phyloP scores from a whole-genome alignment of 2,113 vertebrate genomes.

The Tachuris rubrigastra region DNA sequence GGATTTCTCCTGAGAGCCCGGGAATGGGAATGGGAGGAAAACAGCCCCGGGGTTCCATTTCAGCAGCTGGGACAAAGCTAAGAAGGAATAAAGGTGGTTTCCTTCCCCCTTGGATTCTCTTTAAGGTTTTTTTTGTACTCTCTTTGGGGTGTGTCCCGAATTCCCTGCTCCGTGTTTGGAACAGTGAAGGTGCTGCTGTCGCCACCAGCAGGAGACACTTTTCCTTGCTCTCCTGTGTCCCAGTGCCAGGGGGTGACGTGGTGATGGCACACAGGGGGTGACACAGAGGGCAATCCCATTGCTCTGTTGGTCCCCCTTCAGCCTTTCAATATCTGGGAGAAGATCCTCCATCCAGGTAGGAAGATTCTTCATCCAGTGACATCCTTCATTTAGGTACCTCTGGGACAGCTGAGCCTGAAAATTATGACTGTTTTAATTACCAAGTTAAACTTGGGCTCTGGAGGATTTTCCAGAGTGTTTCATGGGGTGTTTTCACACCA shows the following conservation, averaged over 20 bases:
- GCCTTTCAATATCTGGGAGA: background rate
- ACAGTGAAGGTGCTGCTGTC: background rate
- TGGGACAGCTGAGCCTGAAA: background rate
- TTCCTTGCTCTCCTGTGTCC: background rate
- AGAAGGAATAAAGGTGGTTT: background rate
- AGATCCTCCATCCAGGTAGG: background rate
- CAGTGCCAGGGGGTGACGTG: background rate
- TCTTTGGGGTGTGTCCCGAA: background rate
- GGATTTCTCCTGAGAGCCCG: background rate
- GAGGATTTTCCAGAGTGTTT: background rate
- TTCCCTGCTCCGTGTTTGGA: background rate
- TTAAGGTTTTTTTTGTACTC: background rate
- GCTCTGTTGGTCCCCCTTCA: fast-evolving
- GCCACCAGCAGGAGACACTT: background rate
- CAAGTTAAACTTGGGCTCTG: background rate
- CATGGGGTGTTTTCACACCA: background rate
- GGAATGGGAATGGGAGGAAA: background rate
- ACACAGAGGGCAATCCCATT: background rate
- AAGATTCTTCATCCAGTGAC: background rate
- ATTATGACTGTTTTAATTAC: background rate
- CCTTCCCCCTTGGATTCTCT: background rate
- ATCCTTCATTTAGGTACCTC: background rate
- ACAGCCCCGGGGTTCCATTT: background rate
- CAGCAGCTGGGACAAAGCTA: background rate
- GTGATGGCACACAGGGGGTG: no score